Conservation (phyloP, 2,888 invertebrate genomes). For the Seira ritae region DNA sequence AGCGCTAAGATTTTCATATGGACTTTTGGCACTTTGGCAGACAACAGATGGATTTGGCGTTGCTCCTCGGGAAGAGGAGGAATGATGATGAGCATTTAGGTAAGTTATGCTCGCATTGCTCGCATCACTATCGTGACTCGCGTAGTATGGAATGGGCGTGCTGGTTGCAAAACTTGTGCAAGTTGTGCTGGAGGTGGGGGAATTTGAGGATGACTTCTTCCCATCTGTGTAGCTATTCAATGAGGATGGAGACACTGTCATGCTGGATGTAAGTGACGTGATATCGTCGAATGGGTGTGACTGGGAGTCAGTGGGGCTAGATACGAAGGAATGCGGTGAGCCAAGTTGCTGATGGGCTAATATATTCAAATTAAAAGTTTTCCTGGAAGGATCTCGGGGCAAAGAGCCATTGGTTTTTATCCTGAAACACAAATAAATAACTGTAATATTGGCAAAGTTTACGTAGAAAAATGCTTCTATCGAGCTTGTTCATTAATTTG, state of each 20-base stretch:
- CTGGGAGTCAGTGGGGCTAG: slow-evolving; percentile 28
- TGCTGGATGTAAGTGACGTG: slow-evolving; percentile 39
- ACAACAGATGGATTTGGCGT: slow-evolving; percentile 10
- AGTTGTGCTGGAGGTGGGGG: slow-evolving; percentile 52
- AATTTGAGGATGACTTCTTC: slow-evolving; percentile 47
- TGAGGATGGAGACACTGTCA: slow-evolving; percentile 46
- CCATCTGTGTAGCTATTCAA: slow-evolving; percentile 42
- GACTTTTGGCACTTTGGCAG: slow-evolving; percentile 72
- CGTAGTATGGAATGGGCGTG: slow-evolving; percentile 62
- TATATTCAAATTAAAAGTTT: slow-evolving; percentile 39
- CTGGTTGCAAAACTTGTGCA: slow-evolving; percentile 60
- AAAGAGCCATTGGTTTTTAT: slow-evolving; percentile 94
- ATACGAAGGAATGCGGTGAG: slow-evolving; percentile 18
- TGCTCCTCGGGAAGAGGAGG: slow-evolving; percentile 25
- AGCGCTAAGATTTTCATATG: slow-evolving; percentile 75
- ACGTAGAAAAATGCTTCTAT: too few species aligned
- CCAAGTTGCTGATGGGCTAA: slow-evolving; percentile 22
- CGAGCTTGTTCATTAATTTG: too few species aligned
- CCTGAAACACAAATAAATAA: slow-evolving; percentile 79
- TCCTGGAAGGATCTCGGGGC: slow-evolving; percentile 81
- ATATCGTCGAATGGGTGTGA: slow-evolving; percentile 37
- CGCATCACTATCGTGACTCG: slow-evolving; percentile 41
- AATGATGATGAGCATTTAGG: too few species aligned
- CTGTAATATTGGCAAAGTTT: too few species aligned
- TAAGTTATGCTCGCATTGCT: too few species aligned